A percentile compares a stretch with the other conserved stretches of the same genome.
Evolutionary conservation across 2,113 vertebrate species (phyloP).

Genomic region (Oryzias curvinotus): DNA sequence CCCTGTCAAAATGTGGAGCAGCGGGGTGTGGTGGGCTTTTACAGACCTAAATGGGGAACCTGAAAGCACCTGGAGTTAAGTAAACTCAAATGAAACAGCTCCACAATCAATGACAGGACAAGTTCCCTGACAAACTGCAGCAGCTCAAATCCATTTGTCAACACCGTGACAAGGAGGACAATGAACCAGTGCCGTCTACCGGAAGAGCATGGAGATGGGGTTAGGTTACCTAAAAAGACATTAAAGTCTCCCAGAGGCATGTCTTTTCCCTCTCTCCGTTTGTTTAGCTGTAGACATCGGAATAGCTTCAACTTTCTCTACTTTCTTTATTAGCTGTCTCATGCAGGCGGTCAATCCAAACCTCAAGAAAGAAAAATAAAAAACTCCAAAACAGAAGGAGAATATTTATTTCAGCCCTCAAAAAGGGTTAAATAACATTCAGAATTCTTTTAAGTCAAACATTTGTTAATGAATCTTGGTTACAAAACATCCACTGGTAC

Average conservation of each 20-base stretch:
- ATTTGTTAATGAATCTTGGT: slow-evolving; percentile 58
- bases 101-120: background rate
- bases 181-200: slow-evolving; percentile 1
- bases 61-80: slow-evolving; percentile 36
- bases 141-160: slow-evolving; percentile 20
- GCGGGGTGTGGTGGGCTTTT: slow-evolving; percentile 41
- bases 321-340: no score
- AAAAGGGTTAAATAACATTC: slow-evolving; percentile 66
- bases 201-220: background rate
- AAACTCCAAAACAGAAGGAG: slow-evolving; percentile 38
- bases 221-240: slow-evolving; percentile 4
- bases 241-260: background rate
- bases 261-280: background rate
- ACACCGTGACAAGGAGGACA: slow-evolving; percentile 8
- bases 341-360: background rate
- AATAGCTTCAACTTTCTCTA: no score
- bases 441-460: slow-evolving; percentile 42
- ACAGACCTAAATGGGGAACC: slow-evolving; percentile 14
- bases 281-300: no score
- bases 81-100: slow-evolving; percentile 25
- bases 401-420: slow-evolving; percentile 40
- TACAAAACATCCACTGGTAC: slow-evolving; percentile 48
- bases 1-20: slow-evolving; percentile 29
- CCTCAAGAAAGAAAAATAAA: background rate
- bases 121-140: background rate